phyloP scores from a whole-genome alignment of 1,140 invertebrate genomes.

The Diachasma alloeum region DNA sequence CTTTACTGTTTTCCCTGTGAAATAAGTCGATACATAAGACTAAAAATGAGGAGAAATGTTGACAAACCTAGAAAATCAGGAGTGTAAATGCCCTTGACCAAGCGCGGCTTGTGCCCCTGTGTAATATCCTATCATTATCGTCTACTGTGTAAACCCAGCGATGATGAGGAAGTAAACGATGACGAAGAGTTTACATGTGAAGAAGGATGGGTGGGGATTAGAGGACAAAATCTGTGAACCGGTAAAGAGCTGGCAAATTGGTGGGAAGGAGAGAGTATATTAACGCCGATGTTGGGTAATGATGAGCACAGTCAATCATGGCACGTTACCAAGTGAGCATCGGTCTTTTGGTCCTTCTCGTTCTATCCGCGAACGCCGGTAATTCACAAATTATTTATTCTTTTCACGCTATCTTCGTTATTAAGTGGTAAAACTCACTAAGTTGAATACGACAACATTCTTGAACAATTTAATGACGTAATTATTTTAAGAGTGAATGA shows the following conservation, averaged over 20 bases:
- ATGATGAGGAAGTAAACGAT: conserved; percentile 8
- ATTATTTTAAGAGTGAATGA: too few species aligned
- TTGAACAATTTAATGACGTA: too few species aligned
- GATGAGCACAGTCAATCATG: conserved; percentile 23
- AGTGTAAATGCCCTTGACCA: neutral
- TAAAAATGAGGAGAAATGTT: too few species aligned
- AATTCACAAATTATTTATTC: conserved; percentile 6
- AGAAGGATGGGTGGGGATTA: neutral
- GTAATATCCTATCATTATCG: neutral
- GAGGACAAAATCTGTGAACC: neutral
- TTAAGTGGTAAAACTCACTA: neutral
- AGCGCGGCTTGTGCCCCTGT: neutral
- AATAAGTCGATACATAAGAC: neutral
- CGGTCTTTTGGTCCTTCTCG: conserved; percentile 14
- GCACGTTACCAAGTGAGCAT: conserved; percentile 17
- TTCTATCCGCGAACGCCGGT: neutral
- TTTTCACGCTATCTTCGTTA: neutral
- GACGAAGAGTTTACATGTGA: neutral
- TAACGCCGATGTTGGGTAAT: neutral
- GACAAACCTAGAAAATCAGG: neutral
- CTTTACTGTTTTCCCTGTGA: too few species aligned
- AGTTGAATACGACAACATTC: too few species aligned
- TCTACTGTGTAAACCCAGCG: neutral
- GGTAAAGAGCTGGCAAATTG: neutral
- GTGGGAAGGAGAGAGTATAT: conserved; percentile 24